Evolutionary conservation across 2,113 vertebrate species (phyloP), one percentile per base, ranked within the genome.

Genomic region (Eolophus roseicapilla): DNA sequence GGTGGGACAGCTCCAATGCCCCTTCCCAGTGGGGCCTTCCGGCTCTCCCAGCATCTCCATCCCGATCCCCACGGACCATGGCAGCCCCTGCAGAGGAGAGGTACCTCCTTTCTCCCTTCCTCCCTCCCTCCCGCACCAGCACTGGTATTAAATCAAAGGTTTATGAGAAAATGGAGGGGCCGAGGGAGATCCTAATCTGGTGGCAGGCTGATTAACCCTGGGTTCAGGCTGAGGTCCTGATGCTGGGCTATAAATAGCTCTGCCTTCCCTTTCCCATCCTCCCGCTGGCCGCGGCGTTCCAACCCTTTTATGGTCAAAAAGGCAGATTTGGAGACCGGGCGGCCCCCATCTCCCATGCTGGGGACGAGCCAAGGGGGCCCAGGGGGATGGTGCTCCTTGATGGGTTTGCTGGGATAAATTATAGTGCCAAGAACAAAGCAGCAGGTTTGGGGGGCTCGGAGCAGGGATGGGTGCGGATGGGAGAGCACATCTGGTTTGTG

Each of bases 231-330:
- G 93, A 96, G 98, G 97, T 96, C 96, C 96, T 96, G 84, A 89
- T 95, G 95, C 96, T 96, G 92, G 68, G 76, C 98, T 98, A 98
- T 98, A 98, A 98, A 98, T 98, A 98, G 96, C 93, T 87, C 93
- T 96, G 95, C 98, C 97, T 96, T 98, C 97, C 96, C 96, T 96
- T 97, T 97, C 97, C 97, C 98, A 97, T 98, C 96, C 92, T 97
- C 96, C 95, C 7, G 25, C 86, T 35, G 77, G 89, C 96, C 79
- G 90, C 87, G 35, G 96, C 97, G 85, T 98, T 91, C 98, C 97
- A 98, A 97, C 96, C 97, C 98, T 98, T 98, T 98, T 98, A 98
- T 98, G 98, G 98, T 98, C 97, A 98, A 97, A 97, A 96, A 96
- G 95, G 96, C 97, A 97, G 97, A 96, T 97, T 97, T 93, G 87